Base-by-base conservation (phyloP, 2,888 invertebrate species). In the Erebia epiphron region DNA sequence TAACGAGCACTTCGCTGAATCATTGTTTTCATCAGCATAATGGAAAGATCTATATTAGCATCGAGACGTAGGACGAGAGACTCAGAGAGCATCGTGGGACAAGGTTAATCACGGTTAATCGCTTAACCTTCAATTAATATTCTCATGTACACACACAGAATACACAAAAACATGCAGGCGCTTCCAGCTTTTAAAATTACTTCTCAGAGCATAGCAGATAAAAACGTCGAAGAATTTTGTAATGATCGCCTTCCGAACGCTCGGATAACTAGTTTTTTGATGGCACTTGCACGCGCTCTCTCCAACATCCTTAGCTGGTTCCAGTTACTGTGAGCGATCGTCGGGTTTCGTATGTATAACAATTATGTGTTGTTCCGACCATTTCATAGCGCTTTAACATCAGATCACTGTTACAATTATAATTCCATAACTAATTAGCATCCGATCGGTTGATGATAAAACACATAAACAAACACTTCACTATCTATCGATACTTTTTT, bases 151-250 rank as follows among this genome's bases (percentile, higher is more conserved):
- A 21, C 21, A 21, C 21, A 21, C 21, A 21, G 56, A 75, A 68
- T 60, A 54, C 35, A 70, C 65, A 73, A 77, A 76, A 75, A 75
- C 61, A 60, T 61, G 71, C 71, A 75, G 70, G 70, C 57, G 68
- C 77, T 74, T 76, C 77, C 78, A 78, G 75, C 73, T 75, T 75
- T 78, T 81, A 82, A 84, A 82, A 85, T 84, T 76, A 77, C 81
- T 84, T 83, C 87, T 79, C 76, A 83, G 86, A 86, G 81, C 78
- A 77, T 76, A 78, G 72, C 73, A 65, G 74, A 79, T 82, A 88
- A 90, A 89, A 90, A 87, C 84, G 81, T 81, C 80, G 77, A 76
- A 80, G 87, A 87, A 88, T 89, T 87, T 87, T 82, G 86, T 90
- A 90, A 90, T 86, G 87, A 86, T 82, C 86, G 84, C 84, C 86